Evolutionary conservation across 2,113 vertebrate species (phyloP), one percentile per base, ranked within the genome.

Genomic region (Carassius carassius): DNA sequence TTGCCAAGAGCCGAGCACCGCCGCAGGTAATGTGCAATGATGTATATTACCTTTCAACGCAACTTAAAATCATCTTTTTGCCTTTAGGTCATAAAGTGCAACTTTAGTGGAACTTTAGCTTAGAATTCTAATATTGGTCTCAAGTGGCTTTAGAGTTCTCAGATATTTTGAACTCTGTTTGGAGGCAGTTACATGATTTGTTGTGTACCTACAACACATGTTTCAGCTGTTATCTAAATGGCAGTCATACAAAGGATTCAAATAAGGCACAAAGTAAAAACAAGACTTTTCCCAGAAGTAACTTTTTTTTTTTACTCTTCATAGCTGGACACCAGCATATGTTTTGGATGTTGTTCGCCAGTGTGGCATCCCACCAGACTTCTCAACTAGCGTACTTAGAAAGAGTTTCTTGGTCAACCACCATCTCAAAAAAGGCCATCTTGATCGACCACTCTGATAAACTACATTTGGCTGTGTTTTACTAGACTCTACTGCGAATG

Each of bases 1-100:
- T 91, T 90, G 93, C 90, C 88, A 89, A 92, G 92, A 91, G 92
- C 91, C 89, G 91, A 89, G 88, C 90, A 88, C 85, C 85, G 89
- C 92, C 91, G 88, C 92, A 92, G 93, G 94, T 95, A 94, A 94
- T 94, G 92, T 92, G 90, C 90, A 87, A 89, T 74, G 82, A 17
- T 84, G 12, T 8, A 70, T 23, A 41, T 51, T 54, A 67, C 14
- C 21, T 17, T 21, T 35, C 35, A 58, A 72, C 1, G 4, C 76
- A 29, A 56, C 11, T 25, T 85, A 47, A 79, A 85, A 49, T 10
- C 70, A 11, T 62, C 44, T 60, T 29, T 54, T 70, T 35, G 13
- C 70, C 35, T 4, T 5, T 25, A 63, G 58, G 62, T 63, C n/a
- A 78, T 62, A 74, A 72, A 54, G 75, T 73, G 63, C 19, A 67